A percentile compares a stretch with the other conserved stretches of the same genome.
Conservation (phyloP, 2,113 vertebrate genomes). For the Cyphomyrus discorhynchus region DNA sequence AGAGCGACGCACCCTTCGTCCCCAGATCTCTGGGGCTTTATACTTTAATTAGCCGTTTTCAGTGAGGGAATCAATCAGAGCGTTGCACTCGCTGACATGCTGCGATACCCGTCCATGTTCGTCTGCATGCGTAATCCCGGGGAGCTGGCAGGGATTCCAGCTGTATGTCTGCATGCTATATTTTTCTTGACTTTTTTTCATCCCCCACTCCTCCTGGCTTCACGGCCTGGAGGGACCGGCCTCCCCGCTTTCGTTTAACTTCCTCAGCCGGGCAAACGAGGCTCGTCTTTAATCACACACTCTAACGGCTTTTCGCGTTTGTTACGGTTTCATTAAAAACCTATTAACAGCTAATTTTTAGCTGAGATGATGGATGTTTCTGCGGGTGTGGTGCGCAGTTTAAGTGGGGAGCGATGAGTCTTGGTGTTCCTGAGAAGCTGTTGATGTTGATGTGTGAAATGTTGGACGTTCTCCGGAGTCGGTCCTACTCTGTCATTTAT, state of each 20-base stretch:
- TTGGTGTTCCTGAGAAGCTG: conserved; percentile 33
- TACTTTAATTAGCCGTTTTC: conserved; percentile 51
- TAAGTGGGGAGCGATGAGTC: conserved; percentile 41
- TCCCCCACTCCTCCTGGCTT: not conserved
- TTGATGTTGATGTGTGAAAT: conserved; percentile 32
- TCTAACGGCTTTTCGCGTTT: conserved; percentile 52
- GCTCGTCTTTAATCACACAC: conserved; percentile 48
- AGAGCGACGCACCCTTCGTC: conserved; percentile 16
- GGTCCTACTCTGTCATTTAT: conserved; percentile 28
- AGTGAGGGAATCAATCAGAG: conserved; percentile 56
- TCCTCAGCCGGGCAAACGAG: conserved; percentile 34
- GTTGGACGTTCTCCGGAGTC: conserved; percentile 36
- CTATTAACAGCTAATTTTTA: conserved; percentile 51
- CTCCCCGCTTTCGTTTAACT: not conserved
- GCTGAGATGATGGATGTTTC: conserved; percentile 44
- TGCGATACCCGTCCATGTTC: conserved; percentile 49
- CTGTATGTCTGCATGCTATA: conserved; percentile 31
- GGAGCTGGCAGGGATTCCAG: conserved; percentile 49
- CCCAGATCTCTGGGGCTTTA: conserved; percentile 27
- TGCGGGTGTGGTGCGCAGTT: conserved; percentile 39
- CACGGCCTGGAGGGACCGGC: not conserved
- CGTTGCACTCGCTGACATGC: conserved; percentile 30
- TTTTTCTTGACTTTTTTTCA: not conserved
- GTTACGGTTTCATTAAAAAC: conserved; percentile 59
- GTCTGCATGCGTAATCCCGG: conserved; percentile 47